A percentile compares a stretch with the other conserved stretches of the same genome.
phyloP scores from a whole-genome alignment of 2,888 invertebrate species.

The Anarsia innoxiella region DNA sequence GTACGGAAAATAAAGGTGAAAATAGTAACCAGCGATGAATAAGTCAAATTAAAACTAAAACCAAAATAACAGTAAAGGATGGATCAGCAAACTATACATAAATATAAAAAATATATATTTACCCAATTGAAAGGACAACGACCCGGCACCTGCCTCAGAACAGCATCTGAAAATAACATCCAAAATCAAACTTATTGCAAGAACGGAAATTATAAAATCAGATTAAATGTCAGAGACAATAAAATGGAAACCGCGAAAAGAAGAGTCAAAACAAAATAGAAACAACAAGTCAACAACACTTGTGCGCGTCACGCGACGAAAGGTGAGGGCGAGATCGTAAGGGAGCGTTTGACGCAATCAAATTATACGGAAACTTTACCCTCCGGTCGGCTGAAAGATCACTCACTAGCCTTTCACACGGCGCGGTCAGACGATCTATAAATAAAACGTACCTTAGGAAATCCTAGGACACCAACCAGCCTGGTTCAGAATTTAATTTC shows the following conservation, averaged over 20 bases:
- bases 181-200: constrained; percentile 21
- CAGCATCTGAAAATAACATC: constrained; percentile 38
- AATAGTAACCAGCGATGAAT: background rate
- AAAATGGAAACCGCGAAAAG: constrained; percentile 29
- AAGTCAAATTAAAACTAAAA: background rate
- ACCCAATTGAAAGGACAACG: constrained; percentile 30
- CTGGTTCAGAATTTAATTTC: constrained; percentile 30
- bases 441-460: constrained; percentile 42
- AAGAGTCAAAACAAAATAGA: constrained; percentile 54
- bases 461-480: no score
- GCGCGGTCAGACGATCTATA: constrained; percentile 13
- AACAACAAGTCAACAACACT: constrained; percentile 66
- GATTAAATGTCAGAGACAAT: constrained; percentile 22
- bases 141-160: constrained; percentile 7
- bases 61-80: background rate
- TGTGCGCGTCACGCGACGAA: constrained; percentile 48
- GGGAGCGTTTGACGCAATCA: constrained; percentile 49
- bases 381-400: constrained; percentile 6
- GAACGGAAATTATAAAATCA: constrained; percentile 20
- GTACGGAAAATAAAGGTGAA: background rate
- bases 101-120: constrained; percentile 29
- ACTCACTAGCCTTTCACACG: constrained; percentile 14
- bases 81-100: background rate
- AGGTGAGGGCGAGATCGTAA: constrained; percentile 50
- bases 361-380: constrained; percentile 42